Percentiles rank a stretch among this genome's conserved stretches.
These are phyloP conservation scores for Spinus pinus DNA, from an alignment of 2,797 vertebrate species.

Conservation along the genomic window DNA sequence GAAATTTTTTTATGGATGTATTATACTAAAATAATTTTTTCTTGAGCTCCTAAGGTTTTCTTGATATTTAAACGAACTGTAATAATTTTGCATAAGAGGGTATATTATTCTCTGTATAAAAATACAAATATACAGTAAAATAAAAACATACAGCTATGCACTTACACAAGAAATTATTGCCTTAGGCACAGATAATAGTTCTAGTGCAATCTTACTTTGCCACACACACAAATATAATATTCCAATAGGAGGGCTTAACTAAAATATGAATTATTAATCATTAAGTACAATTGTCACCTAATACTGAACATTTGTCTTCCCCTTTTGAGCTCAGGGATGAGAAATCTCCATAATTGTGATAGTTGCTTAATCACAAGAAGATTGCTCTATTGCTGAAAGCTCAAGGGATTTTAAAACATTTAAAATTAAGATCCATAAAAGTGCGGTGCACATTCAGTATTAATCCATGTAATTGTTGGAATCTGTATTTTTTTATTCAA, in stretches of 20 bases:
- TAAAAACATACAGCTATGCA: neutral
- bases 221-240: neutral
- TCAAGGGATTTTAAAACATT: neutral
- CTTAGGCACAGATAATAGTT: neutral
- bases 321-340: neutral
- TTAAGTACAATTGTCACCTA: neutral
- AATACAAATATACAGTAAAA: neutral
- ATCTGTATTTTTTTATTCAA: neutral
- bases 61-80: neutral
- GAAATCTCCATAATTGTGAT: neutral
- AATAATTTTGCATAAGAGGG: neutral
- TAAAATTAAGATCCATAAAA: neutral
- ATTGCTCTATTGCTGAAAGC: neutral
- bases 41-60: neutral
- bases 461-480: neutral
- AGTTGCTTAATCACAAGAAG: neutral
- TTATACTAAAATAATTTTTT: neutral
- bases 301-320: neutral
- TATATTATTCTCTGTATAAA: neutral
- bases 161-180: neutral
- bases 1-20: neutral
- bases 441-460: neutral
- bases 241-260: neutral
- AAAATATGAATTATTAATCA: conserved; percentile 7
- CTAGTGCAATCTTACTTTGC: neutral